Conservation (phyloP, 1,140 invertebrate species). For the Thrips palmi region DNA sequence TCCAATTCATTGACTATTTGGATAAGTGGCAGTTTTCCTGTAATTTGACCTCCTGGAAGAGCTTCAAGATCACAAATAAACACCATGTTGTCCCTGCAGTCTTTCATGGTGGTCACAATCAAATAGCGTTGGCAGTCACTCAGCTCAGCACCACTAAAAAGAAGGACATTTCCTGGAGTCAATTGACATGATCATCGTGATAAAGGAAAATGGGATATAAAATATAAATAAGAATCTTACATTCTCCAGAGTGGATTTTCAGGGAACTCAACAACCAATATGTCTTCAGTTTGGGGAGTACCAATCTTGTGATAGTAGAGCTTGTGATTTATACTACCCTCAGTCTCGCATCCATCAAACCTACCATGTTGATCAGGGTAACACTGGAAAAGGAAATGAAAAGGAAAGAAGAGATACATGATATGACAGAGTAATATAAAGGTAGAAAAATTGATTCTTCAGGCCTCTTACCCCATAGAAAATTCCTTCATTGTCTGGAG, state of each 20-base stretch:
- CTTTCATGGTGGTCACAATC: slow-evolving; percentile 55
- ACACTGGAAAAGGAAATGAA: slow-evolving; percentile 23
- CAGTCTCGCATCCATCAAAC: slow-evolving; percentile 80
- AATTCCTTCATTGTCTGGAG: slow-evolving; percentile 83
- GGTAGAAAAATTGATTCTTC: not conserved
- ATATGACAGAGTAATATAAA: not conserved
- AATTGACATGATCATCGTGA: not conserved
- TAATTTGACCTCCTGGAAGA: slow-evolving; percentile 33
- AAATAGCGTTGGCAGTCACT: slow-evolving; percentile 83
- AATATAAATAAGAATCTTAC: slow-evolving; percentile 36
- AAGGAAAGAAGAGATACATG: not conserved
- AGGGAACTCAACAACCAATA: slow-evolving; percentile 77
- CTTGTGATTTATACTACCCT: slow-evolving; percentile 75
- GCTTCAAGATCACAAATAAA: slow-evolving; percentile 56
- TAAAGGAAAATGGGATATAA: not conserved
- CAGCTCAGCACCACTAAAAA: slow-evolving; percentile 53
- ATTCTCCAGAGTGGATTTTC: slow-evolving; percentile 84
- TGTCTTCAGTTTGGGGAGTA: slow-evolving; percentile 73
- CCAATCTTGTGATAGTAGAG: slow-evolving; percentile 82
- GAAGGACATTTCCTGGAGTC: not conserved
- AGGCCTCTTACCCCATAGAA: slow-evolving; percentile 67
- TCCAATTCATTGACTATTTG: slow-evolving; percentile 78
- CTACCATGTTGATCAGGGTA: slow-evolving; percentile 64
- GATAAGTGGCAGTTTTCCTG: slow-evolving; percentile 40
- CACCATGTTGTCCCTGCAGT: slow-evolving; percentile 75